phyloP scores from a whole-genome alignment of 2,888 invertebrate species.

The Congeria kusceri region DNA sequence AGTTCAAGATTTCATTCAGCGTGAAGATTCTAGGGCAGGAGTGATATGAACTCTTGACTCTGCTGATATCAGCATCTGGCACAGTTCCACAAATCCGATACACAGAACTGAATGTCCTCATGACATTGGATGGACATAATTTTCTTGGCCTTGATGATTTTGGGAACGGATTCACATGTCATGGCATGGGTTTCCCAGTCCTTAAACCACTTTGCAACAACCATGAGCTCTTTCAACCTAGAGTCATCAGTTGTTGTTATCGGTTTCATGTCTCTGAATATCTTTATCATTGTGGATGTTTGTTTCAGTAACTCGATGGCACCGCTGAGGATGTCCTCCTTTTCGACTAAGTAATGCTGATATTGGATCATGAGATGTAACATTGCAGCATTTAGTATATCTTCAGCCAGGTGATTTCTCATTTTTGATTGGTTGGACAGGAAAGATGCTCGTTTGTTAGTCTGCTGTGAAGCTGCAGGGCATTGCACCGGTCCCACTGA shows the following conservation, averaged over 20 bases:
- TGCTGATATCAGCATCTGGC: too few species aligned
- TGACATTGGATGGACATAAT: conserved; percentile 32
- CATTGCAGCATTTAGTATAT: conserved; percentile 38
- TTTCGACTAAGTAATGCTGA: conserved; percentile 1
- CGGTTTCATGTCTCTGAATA: conserved; percentile 23
- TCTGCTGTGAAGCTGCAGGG: conserved; percentile 38
- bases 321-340: conserved; percentile 4
- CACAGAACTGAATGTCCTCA: conserved; percentile 46
- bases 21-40: too few species aligned
- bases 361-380: conserved; percentile 26
- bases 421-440: conserved; percentile 42
- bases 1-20: too few species aligned
- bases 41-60: too few species aligned
- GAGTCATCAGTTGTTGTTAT: background rate
- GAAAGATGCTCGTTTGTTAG: conserved; percentile 48
- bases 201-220: background rate
- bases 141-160: background rate
- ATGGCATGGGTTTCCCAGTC: conserved; percentile 1
- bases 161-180: too few species aligned
- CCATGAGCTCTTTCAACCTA: background rate
- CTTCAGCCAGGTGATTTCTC: conserved; percentile 40
- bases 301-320: conserved; percentile 7
- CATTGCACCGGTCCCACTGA: conserved; percentile 49
- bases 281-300: background rate
- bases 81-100: conserved; percentile 31